Base-by-base conservation (phyloP, 2,113 vertebrate species). In the Chinchilla lanigera region DNA sequence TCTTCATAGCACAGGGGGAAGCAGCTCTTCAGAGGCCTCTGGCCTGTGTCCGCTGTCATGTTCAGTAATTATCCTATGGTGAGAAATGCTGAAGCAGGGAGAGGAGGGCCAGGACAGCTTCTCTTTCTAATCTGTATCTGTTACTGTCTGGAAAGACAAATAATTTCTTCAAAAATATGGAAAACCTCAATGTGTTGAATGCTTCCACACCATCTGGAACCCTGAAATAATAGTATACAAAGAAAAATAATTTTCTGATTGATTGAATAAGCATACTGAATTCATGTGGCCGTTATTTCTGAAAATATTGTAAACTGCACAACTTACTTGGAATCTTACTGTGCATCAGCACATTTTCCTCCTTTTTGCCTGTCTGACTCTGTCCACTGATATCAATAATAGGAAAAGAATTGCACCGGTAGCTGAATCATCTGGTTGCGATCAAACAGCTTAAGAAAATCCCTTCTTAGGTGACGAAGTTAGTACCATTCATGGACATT, bases 371-470 rank as follows among this genome's bases (percentile, higher is more conserved):
- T 75, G 8, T 61, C 44, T 69, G 30, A 26, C 17, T 69, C 28
- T 91, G 14, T 69, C 6, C 22, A 38, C 26, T 69, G 75, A 24
- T 58, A 91, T 61, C 38, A n/a, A 28, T n/a, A 50, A 78, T 87
- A 17, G 38, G 52, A 87, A 93, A 65, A 78, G 60, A 47, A 12
- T 1, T 82, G 1, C 35, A 56, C 52, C 63, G 84, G 56, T 81
- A 89, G 33, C 69, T 67, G 58, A 92, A 92, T 90, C 61, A 92
- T 86, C 73, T 69, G 69, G 19, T 77, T 93, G 87, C 56, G 50
- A 58, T 87, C 35, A 93, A 86, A 14, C 1, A 85, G 19, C 16
- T 95, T 77, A 87, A 77, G 88, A 75, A 92, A 63, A 77, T 85
- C 24, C 52, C 38, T 87, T 83, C 61, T 69, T 81, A 81, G 33